Conservation (phyloP, 2,113 vertebrate genomes). For the Peromyscus maniculatus region DNA sequence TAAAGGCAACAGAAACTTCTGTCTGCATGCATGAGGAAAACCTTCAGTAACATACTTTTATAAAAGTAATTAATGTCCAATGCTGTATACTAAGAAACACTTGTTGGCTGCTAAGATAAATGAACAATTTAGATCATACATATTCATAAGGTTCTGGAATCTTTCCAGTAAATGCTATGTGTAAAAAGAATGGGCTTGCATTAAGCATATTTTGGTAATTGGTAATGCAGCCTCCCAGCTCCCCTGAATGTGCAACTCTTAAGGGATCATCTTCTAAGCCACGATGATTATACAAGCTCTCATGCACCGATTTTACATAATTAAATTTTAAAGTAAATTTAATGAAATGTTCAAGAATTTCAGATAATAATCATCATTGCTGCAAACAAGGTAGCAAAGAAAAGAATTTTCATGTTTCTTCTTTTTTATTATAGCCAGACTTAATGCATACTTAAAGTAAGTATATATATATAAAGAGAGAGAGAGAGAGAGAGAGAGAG, state of each 20-base stretch:
- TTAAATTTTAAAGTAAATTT: constrained; percentile 78
- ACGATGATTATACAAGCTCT: constrained; percentile 75
- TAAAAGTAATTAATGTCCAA: constrained; percentile 69
- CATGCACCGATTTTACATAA: constrained; percentile 79
- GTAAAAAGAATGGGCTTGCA: constrained; percentile 75
- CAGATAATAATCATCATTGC: constrained; percentile 77
- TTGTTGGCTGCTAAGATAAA: constrained; percentile 72
- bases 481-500: too few species aligned
- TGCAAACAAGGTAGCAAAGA: constrained; percentile 76
- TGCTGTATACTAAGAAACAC: constrained; percentile 58
- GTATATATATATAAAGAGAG: not conserved
- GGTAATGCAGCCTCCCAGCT: constrained; percentile 65
- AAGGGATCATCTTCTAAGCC: constrained; percentile 78
- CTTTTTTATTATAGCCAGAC: constrained; percentile 80
- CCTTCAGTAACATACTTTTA: constrained; percentile 9
- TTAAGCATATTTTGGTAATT: constrained; percentile 80
- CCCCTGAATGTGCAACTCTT: constrained; percentile 64
- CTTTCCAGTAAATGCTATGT: constrained; percentile 77
- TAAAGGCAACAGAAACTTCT: not conserved
- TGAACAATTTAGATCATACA: constrained; percentile 74
- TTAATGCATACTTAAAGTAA: constrained; percentile 62
- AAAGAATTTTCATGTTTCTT: constrained; percentile 77
- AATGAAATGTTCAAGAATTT: constrained; percentile 78
- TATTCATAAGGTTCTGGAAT: constrained; percentile 81
- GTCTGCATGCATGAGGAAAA: constrained; percentile 54